Base-by-base conservation (phyloP, 2,888 invertebrate species). In the Lasioglossum leucozonium region DNA sequence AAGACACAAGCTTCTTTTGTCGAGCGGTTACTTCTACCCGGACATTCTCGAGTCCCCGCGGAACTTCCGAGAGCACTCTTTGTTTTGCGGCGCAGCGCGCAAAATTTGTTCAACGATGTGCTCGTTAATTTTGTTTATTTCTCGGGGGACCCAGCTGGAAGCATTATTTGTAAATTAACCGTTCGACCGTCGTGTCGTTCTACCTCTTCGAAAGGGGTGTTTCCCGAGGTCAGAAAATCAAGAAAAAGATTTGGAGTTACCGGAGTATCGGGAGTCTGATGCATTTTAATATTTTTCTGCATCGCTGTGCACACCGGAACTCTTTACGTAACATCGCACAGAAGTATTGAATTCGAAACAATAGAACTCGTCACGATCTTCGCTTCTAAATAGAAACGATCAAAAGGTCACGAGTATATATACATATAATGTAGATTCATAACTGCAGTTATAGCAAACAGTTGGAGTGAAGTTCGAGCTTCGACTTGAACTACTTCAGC, bases 1-100 rank as follows among this genome's bases (percentile, higher is more conserved):
- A 69, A 4, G 51, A 18, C 42, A 40, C 65, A 18, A 30, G 10
- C 16, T 67, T 51, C 34, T 79, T 73, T 67, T 69, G 73, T 47
- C n/a, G n/a, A 22, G 62, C 16, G 18, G 16, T 51, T 30, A 18
- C 40, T 69, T 40, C 37, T 65, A 16, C 26, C 42, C 5, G 16
- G 44, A 62, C 62, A 22, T 40, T 42, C n/a, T n/a, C 26, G n/a
- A 69, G 18, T 11, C 16, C 13, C 18, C 16, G 18, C n/a, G 2
- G 42, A n/a, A 55, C 26, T 58, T 22, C 22, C 22, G 22, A 30
- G 22, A 30, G n/a, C 34, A 51, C 26, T 13, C 37, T 67, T 18
- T n/a, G 44, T 1, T 44, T 47, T 4, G 1, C 11, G 58, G 58
- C n/a, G n/a, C n/a, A n/a, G n/a, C 11, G 5, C 2, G 8, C n/a